These are phyloP conservation scores for Vannuccia rotundouncinata DNA, from an alignment of 2,888 invertebrate species.

Conservation along the genomic window DNA sequence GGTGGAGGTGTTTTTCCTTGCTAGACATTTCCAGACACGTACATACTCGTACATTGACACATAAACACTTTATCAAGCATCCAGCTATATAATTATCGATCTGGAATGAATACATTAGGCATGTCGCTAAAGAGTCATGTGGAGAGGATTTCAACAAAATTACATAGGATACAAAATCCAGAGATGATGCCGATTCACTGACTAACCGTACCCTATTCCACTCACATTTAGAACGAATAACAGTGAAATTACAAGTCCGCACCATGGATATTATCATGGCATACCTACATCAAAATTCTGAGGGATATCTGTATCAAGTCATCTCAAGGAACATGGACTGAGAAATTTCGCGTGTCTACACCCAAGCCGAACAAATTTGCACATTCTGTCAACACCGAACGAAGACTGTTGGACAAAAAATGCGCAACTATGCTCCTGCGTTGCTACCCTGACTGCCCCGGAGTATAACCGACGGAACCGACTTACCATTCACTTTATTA, in stretches of 20 bases:
- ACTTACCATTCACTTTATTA: too few relatives aligned
- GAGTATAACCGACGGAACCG: too few relatives aligned
- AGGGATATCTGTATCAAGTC: not conserved
- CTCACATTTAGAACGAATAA: not conserved
- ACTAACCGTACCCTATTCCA: too few relatives aligned
- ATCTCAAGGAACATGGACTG: not conserved
- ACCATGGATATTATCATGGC: too few relatives aligned
- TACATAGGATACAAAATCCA: not conserved
- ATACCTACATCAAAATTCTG: not conserved
- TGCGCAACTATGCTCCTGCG: too few relatives aligned
- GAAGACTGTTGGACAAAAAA: not conserved
- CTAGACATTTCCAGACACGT: not conserved
- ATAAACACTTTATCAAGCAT: not conserved
- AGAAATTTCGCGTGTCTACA: not conserved
- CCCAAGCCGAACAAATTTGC: not conserved
- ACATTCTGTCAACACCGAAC: not conserved
- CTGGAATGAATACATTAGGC: not conserved
- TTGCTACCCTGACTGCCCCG: not conserved
- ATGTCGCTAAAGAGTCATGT: not conserved
- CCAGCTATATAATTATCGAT: not conserved
- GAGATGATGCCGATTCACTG: not conserved
- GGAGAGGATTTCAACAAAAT: not conserved
- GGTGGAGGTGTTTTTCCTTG: not conserved
- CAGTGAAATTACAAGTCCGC: not conserved
- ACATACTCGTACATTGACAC: too few relatives aligned